A percentile compares a stretch with the other conserved stretches of the same genome.
Conservation (phyloP, 2,797 vertebrate genomes). For the Xerus rutilus region DNA sequence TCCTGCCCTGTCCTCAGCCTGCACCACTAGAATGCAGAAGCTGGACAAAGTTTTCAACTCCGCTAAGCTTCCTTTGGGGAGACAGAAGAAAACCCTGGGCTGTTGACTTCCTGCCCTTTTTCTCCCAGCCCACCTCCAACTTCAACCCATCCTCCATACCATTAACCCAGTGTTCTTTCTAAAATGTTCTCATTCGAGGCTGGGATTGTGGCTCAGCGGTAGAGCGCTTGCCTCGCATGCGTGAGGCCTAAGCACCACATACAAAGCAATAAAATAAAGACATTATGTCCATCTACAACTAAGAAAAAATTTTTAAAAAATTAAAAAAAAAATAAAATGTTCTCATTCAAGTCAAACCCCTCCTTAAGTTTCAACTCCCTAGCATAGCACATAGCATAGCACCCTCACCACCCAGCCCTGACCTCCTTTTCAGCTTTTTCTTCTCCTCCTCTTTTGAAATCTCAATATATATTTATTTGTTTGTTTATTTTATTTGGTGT, state of each 20-base stretch:
- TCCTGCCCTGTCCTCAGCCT: background rate
- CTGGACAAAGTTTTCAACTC: background rate
- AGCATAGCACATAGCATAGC: background rate
- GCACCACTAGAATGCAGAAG: background rate
- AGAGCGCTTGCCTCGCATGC: too few relatives aligned
- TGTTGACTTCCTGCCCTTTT: background rate
- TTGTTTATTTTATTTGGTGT: too few relatives aligned
- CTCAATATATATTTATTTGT: conserved; percentile 77
- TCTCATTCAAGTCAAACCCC: background rate
- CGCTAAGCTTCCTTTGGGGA: background rate
- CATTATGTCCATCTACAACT: too few relatives aligned
- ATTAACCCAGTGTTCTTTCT: background rate
- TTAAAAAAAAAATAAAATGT: too few relatives aligned
- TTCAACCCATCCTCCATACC: background rate
- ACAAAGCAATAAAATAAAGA: too few relatives aligned
- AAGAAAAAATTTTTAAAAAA: too few relatives aligned
- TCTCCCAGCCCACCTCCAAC: background rate
- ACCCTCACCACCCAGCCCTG: background rate
- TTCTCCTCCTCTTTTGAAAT: conserved; percentile 65
- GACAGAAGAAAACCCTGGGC: background rate
- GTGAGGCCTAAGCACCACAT: too few relatives aligned
- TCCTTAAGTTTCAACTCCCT: background rate
- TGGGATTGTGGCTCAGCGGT: too few relatives aligned
- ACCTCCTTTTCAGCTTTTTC: background rate
- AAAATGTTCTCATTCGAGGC: background rate